Percentiles rank a stretch among this genome's conserved stretches.
Conservation (phyloP, 92 coral and sea anemone genomes). For the Pocillopora meandrina region DNA sequence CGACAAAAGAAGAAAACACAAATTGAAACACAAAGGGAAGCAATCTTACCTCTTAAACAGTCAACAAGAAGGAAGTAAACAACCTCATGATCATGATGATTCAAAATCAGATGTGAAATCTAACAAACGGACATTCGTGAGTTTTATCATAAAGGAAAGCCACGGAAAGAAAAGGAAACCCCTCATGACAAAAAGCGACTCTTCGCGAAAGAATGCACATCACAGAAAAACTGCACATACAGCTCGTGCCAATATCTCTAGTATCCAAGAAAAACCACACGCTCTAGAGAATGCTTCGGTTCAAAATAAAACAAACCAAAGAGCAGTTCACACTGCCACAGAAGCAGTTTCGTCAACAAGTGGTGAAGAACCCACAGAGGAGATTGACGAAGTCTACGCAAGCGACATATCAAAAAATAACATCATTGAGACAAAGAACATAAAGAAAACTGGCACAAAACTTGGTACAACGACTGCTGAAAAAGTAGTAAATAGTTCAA, state of each 20-base stretch:
- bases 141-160: slow-evolving; percentile 22
- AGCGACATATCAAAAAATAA: neutral
- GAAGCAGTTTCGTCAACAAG: neutral
- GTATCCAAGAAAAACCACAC: neutral
- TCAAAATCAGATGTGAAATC: slow-evolving; percentile 14
- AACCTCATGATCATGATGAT: neutral
- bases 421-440: neutral
- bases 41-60: neutral
- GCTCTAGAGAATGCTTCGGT: neutral
- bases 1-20: slow-evolving; percentile 4
- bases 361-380: neutral
- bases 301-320: neutral
- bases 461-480: neutral
- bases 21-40: neutral
- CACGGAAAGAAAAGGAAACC: slow-evolving; percentile 31
- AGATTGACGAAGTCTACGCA: slow-evolving; percentile 24
- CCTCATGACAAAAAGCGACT: neutral
- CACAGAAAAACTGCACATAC: neutral
- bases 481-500: neutral
- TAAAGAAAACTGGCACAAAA: neutral
- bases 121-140: slow-evolving; percentile 7
- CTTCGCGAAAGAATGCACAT: neutral
- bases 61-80: neutral
- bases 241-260: neutral
- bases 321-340: slow-evolving; percentile 1